Percentiles rank a stretch among this genome's conserved stretches.
Evolutionary conservation across 2,888 invertebrate species (phyloP).

Genomic region (Tyria jacobaeae): DNA sequence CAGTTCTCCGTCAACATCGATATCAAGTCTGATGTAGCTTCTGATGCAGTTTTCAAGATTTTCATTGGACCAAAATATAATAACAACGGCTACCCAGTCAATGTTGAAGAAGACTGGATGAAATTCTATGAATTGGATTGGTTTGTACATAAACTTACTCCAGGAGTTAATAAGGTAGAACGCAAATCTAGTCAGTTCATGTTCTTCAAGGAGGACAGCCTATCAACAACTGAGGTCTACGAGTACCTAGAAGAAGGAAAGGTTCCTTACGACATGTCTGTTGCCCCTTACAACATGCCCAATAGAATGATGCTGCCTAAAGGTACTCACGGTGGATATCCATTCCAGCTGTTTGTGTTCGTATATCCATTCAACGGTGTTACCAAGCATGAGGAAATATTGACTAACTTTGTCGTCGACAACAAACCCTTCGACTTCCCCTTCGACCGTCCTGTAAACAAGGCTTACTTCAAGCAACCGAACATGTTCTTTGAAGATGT

Average conservation of each 20-base stretch:
- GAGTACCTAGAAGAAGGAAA: conserved; percentile 84
- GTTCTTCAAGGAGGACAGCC: conserved; percentile 88
- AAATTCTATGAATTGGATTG: conserved; percentile 88
- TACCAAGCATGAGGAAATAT: conserved; percentile 64
- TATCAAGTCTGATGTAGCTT: conserved; percentile 86
- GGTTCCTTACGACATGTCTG: conserved; percentile 84
- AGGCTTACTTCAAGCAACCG: conserved; percentile 80
- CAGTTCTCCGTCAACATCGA: conserved; percentile 88
- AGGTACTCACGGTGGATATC: conserved; percentile 89
- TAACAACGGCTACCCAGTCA: conserved; percentile 80
- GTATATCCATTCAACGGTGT: conserved; percentile 84
- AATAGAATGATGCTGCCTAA: conserved; percentile 90
- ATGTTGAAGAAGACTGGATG: conserved; percentile 84
- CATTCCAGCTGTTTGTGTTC: conserved; percentile 88
- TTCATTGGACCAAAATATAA: conserved; percentile 91
- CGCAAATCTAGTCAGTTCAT: conserved; percentile 89
- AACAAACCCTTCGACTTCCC: conserved; percentile 86
- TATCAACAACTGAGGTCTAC: conserved; percentile 87
- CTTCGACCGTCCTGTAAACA: conserved; percentile 83
- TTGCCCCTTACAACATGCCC: conserved; percentile 88
- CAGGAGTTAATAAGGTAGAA: conserved; percentile 88
- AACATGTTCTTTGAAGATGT: conserved; percentile 88
- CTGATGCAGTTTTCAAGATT: conserved; percentile 87
- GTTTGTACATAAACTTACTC: conserved; percentile 85
- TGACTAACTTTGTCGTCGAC: conserved; percentile 70